These are phyloP conservation scores for Riparia riparia DNA, from an alignment of 2,113 vertebrate species.

Conservation along the genomic window DNA sequence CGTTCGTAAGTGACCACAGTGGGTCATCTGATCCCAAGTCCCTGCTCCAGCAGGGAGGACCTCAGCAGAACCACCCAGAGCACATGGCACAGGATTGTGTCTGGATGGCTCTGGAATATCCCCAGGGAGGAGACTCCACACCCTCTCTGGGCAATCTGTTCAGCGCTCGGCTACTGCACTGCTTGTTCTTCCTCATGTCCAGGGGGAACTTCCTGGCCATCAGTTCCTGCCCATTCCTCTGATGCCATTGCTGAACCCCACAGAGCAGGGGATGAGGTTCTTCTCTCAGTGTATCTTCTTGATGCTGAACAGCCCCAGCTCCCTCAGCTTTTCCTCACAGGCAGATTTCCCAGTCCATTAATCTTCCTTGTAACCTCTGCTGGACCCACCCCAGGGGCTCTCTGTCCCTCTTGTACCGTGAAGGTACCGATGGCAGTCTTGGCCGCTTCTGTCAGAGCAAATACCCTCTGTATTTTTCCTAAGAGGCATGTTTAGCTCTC, in stretches of 20 bases:
- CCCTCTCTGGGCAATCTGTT: neutral
- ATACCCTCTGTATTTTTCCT: neutral
- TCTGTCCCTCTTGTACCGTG: neutral
- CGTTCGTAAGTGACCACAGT: neutral
- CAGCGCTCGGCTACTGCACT: accelerated
- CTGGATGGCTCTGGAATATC: too few species aligned
- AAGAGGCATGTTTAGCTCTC: neutral
- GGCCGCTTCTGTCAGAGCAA: neutral
- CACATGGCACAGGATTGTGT: accelerated
- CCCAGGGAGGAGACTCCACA: neutral
- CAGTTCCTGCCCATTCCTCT: neutral
- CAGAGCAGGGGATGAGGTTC: neutral
- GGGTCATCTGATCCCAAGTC: too few species aligned
- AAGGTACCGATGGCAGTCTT: accelerated
- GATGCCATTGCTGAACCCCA: too few species aligned
- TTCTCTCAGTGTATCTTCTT: neutral
- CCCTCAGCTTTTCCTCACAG: neutral
- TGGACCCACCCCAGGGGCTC: neutral
- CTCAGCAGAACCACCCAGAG: neutral
- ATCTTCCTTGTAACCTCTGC: too few species aligned
- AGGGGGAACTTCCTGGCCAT: neutral
- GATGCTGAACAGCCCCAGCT: neutral
- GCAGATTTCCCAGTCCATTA: neutral
- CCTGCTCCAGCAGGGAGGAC: neutral
- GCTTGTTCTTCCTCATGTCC: neutral